A percentile compares a stretch with the other conserved stretches of the same genome.
Evolutionary conservation across 2,113 vertebrate genomes (phyloP).

Genomic region (Lophius piscatorius): DNA sequence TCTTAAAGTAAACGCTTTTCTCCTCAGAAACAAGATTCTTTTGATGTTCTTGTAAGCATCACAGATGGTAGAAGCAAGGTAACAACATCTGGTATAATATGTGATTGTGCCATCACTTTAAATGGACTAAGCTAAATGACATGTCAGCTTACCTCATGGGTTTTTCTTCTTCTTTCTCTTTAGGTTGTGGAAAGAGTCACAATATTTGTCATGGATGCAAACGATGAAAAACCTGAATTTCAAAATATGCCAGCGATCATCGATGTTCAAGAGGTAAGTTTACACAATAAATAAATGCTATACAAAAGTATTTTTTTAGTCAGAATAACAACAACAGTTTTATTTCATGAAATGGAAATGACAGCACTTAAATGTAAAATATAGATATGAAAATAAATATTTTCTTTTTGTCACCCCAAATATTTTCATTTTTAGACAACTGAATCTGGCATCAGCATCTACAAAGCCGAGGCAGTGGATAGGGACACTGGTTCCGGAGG

Average conservation of each 20-base stretch:
- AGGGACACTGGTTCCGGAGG: conserved; percentile 93
- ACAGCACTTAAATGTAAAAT: neutral
- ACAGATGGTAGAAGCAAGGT: conserved; percentile 92
- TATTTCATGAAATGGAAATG: neutral
- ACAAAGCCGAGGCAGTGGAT: conserved; percentile 86
- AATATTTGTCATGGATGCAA: conserved; percentile 93
- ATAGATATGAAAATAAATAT: neutral
- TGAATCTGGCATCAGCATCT: conserved; percentile 87
- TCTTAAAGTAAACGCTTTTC: too few relatives aligned
- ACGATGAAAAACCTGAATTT: conserved; percentile 94
- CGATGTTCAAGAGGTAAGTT: conserved; percentile 88
- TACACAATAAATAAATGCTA: too few relatives aligned
- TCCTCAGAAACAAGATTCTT: conserved; percentile 88
- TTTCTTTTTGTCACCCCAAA: neutral
- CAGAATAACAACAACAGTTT: neutral
- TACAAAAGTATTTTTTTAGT: too few relatives aligned
- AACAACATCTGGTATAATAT: conserved; percentile 53
- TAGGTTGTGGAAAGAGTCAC: conserved; percentile 94
- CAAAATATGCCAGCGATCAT: conserved; percentile 87
- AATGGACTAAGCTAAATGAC: neutral
- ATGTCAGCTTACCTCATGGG: neutral
- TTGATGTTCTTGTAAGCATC: conserved; percentile 93
- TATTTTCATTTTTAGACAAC: conserved; percentile 78
- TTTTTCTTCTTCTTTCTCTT: neutral
- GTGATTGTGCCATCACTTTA: neutral